phyloP scores from a whole-genome alignment of 2,888 invertebrate genomes.

The Spialia ferax region DNA sequence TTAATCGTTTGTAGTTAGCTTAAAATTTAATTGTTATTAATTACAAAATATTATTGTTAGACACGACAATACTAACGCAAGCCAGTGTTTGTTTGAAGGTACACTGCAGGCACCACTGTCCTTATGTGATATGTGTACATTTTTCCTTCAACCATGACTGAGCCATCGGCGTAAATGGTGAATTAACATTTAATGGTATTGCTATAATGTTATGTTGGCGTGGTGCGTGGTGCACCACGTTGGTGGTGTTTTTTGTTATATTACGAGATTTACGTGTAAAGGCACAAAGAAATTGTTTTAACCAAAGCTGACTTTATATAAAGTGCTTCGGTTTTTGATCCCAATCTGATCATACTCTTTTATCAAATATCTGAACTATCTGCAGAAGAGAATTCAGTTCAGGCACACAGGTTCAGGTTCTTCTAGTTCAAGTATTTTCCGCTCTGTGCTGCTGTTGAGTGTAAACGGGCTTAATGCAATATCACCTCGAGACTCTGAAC shows the following conservation, averaged over 20 bases:
- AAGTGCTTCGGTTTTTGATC: neutral
- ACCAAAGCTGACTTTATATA: neutral
- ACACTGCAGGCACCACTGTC: neutral
- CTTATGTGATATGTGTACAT: neutral
- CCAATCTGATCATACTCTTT: neutral
- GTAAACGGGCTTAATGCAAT: neutral
- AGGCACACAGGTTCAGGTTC: neutral
- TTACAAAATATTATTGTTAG: constrained; percentile 31
- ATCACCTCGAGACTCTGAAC: neutral
- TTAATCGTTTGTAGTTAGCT: constrained; percentile 39
- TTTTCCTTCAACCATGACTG: neutral
- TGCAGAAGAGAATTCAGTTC: neutral
- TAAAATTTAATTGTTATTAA: constrained; percentile 37
- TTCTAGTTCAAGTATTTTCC: constrained; percentile 9
- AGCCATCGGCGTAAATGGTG: neutral
- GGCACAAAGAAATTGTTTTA: constrained; percentile 10
- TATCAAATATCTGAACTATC: neutral
- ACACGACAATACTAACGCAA: constrained; percentile 12
- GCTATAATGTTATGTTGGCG: constrained; percentile 1
- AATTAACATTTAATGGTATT: neutral
- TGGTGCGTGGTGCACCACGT: neutral
- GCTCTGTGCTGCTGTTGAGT: constrained; percentile 10
- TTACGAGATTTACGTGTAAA: neutral
- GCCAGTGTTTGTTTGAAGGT: neutral
- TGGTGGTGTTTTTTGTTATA: neutral